A percentile compares a stretch with the other conserved stretches of the same genome.
phyloP scores from a whole-genome alignment of 2,797 vertebrate genomes.

The Tympanoctomys barrerae region DNA sequence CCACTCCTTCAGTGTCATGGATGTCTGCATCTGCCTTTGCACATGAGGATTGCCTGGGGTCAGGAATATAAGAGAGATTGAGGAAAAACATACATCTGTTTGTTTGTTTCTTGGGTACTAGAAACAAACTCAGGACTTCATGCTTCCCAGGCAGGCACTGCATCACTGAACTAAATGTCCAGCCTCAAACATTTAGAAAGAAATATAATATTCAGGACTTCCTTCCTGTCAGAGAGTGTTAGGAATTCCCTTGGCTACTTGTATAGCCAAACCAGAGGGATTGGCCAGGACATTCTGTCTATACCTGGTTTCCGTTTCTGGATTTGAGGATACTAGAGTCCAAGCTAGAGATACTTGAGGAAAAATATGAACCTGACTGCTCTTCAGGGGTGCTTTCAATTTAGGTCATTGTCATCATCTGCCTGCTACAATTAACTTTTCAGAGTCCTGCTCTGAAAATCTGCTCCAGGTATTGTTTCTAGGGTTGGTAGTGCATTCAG shows the following conservation, averaged over 20 bases:
- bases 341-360: not conserved
- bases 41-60: not conserved
- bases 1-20: not conserved
- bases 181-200: not conserved
- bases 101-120: too few species aligned
- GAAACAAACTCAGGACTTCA: too few species aligned
- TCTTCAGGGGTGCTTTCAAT: not conserved
- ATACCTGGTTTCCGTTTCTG: not conserved
- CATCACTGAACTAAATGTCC: too few species aligned
- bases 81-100: not conserved
- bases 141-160: too few species aligned
- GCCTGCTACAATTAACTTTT: not conserved
- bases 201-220: not conserved
- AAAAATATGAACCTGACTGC: slow-evolving; percentile 8
- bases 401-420: not conserved
- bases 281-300: not conserved
- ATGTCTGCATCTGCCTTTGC: not conserved
- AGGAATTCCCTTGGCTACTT: not conserved
- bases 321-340: not conserved
- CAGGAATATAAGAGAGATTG: not conserved
- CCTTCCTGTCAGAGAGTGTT: not conserved
- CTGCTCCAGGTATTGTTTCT: not conserved
- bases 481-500: slow-evolving; percentile 2
- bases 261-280: not conserved
- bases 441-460: slow-evolving; percentile 19